phyloP scores from a whole-genome alignment of 2,797 vertebrate species.

The Dendrocincla tyrannina region DNA sequence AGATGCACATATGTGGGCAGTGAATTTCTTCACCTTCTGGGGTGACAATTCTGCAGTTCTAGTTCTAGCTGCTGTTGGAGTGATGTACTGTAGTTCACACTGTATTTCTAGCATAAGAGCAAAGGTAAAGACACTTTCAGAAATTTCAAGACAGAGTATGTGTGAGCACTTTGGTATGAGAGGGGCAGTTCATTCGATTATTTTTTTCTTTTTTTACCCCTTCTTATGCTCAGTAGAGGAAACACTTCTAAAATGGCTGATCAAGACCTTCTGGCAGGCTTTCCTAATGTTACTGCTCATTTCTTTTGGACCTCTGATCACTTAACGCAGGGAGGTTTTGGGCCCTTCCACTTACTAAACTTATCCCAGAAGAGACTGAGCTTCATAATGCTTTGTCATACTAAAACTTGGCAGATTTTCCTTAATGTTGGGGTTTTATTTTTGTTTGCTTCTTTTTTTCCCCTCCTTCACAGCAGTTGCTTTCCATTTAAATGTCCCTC shows the following conservation, averaged over 20 bases:
- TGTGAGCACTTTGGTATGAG: neutral
- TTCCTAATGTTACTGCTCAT: neutral
- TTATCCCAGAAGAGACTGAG: neutral
- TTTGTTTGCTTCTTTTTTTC: neutral
- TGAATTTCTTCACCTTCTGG: neutral
- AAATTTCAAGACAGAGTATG: neutral
- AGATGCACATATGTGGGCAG: neutral
- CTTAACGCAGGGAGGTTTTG: neutral
- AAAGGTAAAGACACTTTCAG: neutral
- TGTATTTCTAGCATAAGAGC: neutral
- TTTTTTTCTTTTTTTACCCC: rapidly evolving
- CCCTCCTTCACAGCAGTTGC: neutral
- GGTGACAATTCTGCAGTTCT: neutral
- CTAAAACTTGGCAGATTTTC: neutral
- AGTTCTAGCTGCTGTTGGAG: neutral
- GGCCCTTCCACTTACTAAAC: neutral
- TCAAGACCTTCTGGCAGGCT: neutral
- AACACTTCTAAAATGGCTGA: neutral
- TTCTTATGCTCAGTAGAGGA: neutral
- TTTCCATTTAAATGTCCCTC: neutral
- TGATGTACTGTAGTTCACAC: neutral
- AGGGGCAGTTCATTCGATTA: neutral
- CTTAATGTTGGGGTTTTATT: neutral
- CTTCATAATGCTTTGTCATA: neutral
- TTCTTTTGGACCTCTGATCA: neutral